Conservation (phyloP, 2,113 vertebrate species). For the Etheostoma spectabile region DNA sequence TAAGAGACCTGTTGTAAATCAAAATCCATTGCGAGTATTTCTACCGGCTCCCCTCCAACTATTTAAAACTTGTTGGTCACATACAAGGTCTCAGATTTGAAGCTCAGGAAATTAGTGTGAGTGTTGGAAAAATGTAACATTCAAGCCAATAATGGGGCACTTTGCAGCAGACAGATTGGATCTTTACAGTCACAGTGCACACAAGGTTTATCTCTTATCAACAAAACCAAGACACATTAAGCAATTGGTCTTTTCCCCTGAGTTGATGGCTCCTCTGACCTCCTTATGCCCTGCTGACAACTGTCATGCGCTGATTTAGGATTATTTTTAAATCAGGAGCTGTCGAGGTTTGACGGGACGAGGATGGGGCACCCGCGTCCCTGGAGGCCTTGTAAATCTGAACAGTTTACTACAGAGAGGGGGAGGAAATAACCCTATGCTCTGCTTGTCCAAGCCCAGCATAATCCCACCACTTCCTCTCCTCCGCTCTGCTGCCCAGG, state of each 20-base stretch:
- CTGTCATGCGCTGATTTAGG: constrained; percentile 90
- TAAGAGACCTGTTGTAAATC: not conserved
- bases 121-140: not conserved
- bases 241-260: constrained; percentile 15
- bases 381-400: constrained; percentile 96
- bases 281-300: constrained; percentile 80
- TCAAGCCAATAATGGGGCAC: not conserved
- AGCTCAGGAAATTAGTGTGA: constrained; percentile 1
- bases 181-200: constrained; percentile 5
- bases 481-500: constrained; percentile 87
- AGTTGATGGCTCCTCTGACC: constrained; percentile 71
- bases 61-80: not conserved
- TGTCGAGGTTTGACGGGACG: constrained; percentile 78
- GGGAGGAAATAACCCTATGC: constrained; percentile 82
- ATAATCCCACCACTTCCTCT: constrained; percentile 99
- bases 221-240: not conserved
- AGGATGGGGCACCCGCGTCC: constrained; percentile 85
- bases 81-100: not conserved
- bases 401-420: constrained; percentile 92
- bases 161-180: constrained; percentile 2
- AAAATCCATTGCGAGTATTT: not conserved
- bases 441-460: constrained; percentile 85
- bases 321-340: constrained; percentile 93
- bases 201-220: constrained; percentile 16
- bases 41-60: not conserved